These are phyloP conservation scores for Archivesica marissinica DNA, from an alignment of 1,140 invertebrate species.

Conservation along the genomic window DNA sequence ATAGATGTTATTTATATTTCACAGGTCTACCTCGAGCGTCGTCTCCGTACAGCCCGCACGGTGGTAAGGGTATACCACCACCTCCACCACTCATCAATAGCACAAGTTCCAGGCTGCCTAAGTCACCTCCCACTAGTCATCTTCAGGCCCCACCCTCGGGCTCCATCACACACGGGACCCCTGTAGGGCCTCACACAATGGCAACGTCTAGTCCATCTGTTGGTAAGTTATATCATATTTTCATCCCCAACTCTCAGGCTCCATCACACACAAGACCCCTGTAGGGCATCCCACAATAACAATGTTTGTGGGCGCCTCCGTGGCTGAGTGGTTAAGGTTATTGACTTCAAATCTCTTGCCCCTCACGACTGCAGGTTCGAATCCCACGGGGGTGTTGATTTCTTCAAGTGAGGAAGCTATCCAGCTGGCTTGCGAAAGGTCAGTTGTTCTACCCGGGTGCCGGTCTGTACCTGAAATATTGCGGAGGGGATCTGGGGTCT, in stretches of 20 bases:
- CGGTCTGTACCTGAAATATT: no score
- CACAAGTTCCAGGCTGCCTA: conserved; percentile 71
- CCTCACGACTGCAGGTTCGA: no score
- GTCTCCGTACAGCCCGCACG: conserved; percentile 68
- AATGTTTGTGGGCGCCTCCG: conserved; percentile 4
- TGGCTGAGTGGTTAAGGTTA: background rate
- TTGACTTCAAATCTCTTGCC: background rate
- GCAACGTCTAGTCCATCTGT: conserved; percentile 22
- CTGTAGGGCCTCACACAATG: conserved; percentile 81
- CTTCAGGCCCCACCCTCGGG: conserved; percentile 85
- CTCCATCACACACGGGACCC: conserved; percentile 95
- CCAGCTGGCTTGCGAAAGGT: no score
- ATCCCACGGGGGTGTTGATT: no score
- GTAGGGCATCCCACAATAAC: conserved; percentile 72
- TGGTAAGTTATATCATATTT: background rate
- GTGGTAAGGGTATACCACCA: conserved; percentile 77
- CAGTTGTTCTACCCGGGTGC: no score
- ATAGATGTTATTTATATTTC: background rate
- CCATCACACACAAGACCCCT: conserved; percentile 95
- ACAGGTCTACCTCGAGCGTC: conserved; percentile 53
- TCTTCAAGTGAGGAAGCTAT: no score
- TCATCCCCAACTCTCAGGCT: conserved; percentile 86
- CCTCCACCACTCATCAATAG: conserved; percentile 81
- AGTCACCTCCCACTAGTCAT: conserved; percentile 72
- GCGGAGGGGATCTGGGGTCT: no score